phyloP scores from a whole-genome alignment of 2,888 invertebrate genomes.

The Podabrus alpinus region DNA sequence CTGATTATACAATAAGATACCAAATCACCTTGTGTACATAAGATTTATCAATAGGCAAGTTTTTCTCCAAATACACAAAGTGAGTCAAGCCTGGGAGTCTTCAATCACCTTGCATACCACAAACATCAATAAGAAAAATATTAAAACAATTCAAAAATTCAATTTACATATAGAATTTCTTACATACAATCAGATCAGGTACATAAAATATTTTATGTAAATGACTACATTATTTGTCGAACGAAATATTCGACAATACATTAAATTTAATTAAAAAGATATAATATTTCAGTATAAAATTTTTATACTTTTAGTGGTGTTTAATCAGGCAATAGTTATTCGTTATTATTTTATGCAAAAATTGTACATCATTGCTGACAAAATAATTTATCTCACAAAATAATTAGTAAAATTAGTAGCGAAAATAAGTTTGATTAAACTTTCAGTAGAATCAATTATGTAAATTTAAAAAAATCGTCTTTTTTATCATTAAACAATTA shows the following conservation, averaged over 20 bases:
- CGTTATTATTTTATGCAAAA: background rate
- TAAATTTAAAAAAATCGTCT: background rate
- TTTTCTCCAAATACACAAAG: background rate
- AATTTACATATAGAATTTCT: background rate
- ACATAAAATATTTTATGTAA: constrained; percentile 15
- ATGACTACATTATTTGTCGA: constrained; percentile 4
- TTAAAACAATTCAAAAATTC: background rate
- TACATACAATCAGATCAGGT: constrained; percentile 12
- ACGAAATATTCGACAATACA: background rate
- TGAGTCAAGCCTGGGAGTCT: background rate
- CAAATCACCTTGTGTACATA: background rate
- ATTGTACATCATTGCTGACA: background rate
- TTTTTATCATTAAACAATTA: background rate
- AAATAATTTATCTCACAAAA: background rate
- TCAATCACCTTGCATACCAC: background rate
- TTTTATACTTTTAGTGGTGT: background rate
- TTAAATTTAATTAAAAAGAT: background rate
- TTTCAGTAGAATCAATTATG: background rate
- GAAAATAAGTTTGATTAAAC: background rate
- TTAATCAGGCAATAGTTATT: background rate
- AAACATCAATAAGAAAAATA: background rate
- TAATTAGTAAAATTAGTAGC: background rate
- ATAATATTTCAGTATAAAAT: background rate
- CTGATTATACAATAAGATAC: background rate
- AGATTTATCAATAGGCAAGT: background rate